These are phyloP conservation scores for Chaetogeoica ovagalla DNA, from an alignment of 2,888 invertebrate genomes.

Conservation along the genomic window DNA sequence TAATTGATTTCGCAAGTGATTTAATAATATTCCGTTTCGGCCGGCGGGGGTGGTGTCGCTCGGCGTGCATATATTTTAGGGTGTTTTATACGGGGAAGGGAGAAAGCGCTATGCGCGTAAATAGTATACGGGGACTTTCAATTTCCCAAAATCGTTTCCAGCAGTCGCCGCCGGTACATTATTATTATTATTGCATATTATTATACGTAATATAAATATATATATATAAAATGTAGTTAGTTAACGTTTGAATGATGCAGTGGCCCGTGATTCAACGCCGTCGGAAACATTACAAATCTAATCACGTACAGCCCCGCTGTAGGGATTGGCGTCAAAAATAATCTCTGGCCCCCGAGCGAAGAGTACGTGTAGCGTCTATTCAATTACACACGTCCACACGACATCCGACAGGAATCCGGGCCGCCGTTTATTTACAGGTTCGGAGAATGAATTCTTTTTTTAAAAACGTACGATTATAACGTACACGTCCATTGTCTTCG, in stretches of 20 bases:
- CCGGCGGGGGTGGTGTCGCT: background rate
- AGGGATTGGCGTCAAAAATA: slow-evolving; percentile 35
- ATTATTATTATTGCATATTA: no score
- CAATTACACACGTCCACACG: no score
- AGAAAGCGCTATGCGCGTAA: slow-evolving; percentile 22
- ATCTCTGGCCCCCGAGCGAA: slow-evolving; percentile 9
- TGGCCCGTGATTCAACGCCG: slow-evolving; percentile 33
- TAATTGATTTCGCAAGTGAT: slow-evolving; percentile 28
- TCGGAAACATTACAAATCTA: slow-evolving; percentile 40
- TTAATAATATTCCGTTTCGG: background rate
- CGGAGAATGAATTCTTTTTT: no score
- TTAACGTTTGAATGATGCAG: background rate
- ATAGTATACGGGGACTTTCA: slow-evolving; percentile 32
- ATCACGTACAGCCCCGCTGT: slow-evolving; percentile 13
- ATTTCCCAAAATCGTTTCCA: slow-evolving; percentile 26
- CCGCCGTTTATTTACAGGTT: no score
- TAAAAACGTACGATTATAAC: no score
- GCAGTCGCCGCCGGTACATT: no score
- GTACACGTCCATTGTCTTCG: no score
- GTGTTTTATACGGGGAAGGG: slow-evolving; percentile 18
- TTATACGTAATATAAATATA: no score
- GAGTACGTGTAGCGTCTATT: no score
- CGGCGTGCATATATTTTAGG: no score
- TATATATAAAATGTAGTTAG: background rate
- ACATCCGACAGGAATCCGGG: no score